phyloP scores from a whole-genome alignment of 2,797 vertebrate genomes.

The Sebastes iracundus region DNA sequence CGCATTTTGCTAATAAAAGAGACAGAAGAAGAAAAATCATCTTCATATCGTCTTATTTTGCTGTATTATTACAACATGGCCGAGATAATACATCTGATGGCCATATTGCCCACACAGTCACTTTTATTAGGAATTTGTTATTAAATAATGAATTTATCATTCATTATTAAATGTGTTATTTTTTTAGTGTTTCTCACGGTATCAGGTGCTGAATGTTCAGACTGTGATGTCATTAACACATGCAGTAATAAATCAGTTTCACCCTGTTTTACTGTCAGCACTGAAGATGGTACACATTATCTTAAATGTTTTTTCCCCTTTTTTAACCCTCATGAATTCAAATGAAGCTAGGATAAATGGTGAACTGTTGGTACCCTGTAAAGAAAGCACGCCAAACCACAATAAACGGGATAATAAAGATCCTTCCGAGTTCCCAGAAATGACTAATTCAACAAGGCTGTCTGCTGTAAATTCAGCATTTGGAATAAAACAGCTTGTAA shows the following conservation, averaged over 20 bases:
- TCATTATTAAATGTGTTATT: neutral
- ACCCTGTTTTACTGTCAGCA: neutral
- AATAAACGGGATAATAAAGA: conserved; percentile 25
- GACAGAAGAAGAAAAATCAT: neutral
- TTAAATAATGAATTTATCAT: neutral
- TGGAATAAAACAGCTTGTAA: conserved; percentile 20
- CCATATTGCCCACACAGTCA: neutral
- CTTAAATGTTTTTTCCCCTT: neutral
- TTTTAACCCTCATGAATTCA: neutral
- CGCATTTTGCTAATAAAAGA: neutral
- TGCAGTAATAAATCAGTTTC: neutral
- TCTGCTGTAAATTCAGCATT: conserved; percentile 12
- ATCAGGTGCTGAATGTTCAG: neutral
- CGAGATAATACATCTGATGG: neutral
- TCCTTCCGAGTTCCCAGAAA: conserved; percentile 44
- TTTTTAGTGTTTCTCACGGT: neutral
- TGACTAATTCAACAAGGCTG: conserved; percentile 18
- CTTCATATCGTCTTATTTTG: neutral
- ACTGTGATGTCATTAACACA: neutral
- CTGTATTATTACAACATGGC: neutral
- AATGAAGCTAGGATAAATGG: neutral
- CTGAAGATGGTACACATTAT: neutral
- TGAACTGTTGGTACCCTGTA: conserved; percentile 8
- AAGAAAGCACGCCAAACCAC: conserved; percentile 22
- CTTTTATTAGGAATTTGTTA: neutral